Evolutionary conservation across 2,888 invertebrate species (phyloP).

Genomic region (Hipparchia sbordonii): DNA sequence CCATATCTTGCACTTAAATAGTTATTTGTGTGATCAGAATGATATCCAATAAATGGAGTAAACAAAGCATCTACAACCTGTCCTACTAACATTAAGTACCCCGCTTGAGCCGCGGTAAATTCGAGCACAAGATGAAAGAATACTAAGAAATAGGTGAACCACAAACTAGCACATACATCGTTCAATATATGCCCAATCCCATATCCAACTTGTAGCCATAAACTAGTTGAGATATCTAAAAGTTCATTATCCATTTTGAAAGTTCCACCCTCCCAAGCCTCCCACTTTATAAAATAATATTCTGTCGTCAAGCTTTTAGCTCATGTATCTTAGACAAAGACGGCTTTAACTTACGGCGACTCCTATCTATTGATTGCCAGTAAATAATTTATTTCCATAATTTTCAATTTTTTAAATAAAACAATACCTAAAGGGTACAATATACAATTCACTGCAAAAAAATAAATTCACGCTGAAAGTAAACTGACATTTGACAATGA

Average conservation of each 20-base stretch:
- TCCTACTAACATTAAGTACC: slow-evolving; percentile 89
- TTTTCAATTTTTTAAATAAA: too few species aligned
- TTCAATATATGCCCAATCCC: slow-evolving; percentile 94
- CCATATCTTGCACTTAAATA: slow-evolving; percentile 88
- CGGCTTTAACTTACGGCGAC: too few species aligned
- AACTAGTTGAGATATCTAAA: slow-evolving; percentile 70
- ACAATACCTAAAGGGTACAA: too few species aligned
- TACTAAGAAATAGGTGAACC: slow-evolving; percentile 96
- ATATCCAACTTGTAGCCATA: slow-evolving; percentile 82
- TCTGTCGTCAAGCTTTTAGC: not conserved
- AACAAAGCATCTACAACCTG: slow-evolving; percentile 92
- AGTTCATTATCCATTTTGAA: slow-evolving; percentile 73
- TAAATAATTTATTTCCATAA: too few species aligned
- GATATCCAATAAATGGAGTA: slow-evolving; percentile 93
- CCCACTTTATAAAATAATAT: not conserved
- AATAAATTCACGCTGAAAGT: too few species aligned
- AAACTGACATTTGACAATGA: too few species aligned
- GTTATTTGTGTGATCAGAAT: slow-evolving; percentile 89
- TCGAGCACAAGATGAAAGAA: slow-evolving; percentile 87
- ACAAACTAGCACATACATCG: slow-evolving; percentile 96
- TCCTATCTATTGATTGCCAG: too few species aligned
- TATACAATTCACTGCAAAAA: too few species aligned
- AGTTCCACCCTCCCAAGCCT: not conserved
- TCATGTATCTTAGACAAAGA: too few species aligned
- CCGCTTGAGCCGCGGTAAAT: slow-evolving; percentile 82